Conservation (phyloP, 2,797 vertebrate species). For the Myotis vivesi region DNA sequence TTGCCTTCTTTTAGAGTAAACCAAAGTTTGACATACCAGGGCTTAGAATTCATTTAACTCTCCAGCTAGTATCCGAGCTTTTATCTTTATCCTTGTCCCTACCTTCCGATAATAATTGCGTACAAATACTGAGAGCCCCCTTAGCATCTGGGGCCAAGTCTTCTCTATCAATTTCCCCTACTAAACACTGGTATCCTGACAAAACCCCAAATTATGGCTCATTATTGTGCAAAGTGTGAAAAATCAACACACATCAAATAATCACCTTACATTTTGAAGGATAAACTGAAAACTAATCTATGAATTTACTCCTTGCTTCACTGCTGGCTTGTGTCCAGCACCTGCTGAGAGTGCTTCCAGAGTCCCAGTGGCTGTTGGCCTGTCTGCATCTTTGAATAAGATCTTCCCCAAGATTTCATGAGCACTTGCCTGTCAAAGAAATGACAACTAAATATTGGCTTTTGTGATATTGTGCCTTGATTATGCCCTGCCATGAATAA, state of each 20-base stretch:
- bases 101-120: background rate
- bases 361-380: background rate
- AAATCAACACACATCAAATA: background rate
- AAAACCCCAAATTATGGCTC: background rate
- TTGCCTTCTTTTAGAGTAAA: background rate
- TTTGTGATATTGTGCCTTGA: background rate
- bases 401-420: background rate
- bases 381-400: background rate
- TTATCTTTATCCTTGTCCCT: background rate
- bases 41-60: background rate
- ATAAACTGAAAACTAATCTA: background rate
- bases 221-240: background rate
- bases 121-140: background rate
- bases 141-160: background rate
- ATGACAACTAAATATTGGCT: background rate
- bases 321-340: background rate
- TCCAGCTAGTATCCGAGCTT: background rate
- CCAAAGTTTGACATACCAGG: background rate
- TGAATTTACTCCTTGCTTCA: background rate
- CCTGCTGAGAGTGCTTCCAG: background rate
- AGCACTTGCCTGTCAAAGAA: background rate
- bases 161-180: background rate
- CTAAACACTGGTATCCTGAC: background rate
- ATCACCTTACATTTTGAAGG: background rate
- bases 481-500: background rate